Evolutionary conservation across 2,797 vertebrate genomes (phyloP).

Genomic region (Sebastes aleutianus): DNA sequence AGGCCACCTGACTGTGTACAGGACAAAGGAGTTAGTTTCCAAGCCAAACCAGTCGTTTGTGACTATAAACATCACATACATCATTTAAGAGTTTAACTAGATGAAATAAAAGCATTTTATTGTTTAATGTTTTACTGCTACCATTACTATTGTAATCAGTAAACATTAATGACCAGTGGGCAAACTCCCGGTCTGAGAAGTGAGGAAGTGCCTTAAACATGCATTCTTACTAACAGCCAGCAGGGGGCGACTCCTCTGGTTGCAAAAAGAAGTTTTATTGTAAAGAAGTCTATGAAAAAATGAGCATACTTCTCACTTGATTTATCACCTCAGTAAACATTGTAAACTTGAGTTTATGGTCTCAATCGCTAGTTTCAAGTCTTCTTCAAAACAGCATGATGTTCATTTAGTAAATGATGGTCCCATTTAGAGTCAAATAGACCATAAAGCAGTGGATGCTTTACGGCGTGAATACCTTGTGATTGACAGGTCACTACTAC

Average conservation of each 20-base stretch:
- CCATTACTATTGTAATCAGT: background rate
- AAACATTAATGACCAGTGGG: background rate
- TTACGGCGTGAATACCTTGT: no score
- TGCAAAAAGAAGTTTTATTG: background rate
- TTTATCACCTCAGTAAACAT: no score
- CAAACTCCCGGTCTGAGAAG: background rate
- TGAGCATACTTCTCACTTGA: background rate
- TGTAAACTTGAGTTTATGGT: no score
- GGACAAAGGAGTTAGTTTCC: background rate
- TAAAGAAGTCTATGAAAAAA: background rate
- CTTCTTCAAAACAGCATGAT: no score
- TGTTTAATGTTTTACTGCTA: background rate
- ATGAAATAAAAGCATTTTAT: background rate
- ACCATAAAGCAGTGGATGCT: no score
- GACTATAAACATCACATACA: background rate
- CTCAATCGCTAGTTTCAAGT: no score
- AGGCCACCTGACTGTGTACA: background rate
- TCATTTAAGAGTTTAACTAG: background rate
- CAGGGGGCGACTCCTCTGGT: background rate
- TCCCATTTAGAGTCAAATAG: no score
- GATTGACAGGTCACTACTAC: no score
- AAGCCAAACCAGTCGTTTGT: background rate
- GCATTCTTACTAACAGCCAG: background rate
- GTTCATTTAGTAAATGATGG: no score
- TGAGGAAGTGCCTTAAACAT: background rate